These are phyloP conservation scores for Petrocephalus zakoni DNA, from an alignment of 2,113 vertebrate species.

Conservation along the genomic window DNA sequence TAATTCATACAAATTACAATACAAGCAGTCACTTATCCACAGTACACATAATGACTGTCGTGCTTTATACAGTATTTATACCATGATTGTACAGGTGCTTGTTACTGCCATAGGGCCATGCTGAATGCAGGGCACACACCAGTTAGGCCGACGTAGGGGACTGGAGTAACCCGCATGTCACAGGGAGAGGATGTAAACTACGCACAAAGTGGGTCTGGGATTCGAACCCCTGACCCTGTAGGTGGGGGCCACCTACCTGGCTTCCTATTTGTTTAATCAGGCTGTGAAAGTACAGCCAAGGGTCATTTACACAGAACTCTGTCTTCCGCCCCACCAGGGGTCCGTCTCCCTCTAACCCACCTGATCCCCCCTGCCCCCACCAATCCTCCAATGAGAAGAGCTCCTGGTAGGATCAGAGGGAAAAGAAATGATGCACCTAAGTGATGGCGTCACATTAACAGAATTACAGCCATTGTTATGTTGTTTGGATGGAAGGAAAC, in stretches of 20 bases:
- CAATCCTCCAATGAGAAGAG: background rate
- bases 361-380: background rate
- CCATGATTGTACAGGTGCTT: background rate
- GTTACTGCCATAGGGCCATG: background rate
- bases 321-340: background rate
- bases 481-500: background rate
- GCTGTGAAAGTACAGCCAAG: background rate
- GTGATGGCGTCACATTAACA: background rate
- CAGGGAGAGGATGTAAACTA: background rate
- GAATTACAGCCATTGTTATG: background rate
- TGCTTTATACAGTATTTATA: background rate
- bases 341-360: background rate
- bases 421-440: background rate
- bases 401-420: background rate
- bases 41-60: background rate
- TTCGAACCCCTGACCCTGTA: background rate
- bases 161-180: background rate
- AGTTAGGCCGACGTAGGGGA: background rate
- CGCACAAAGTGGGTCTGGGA: background rate
- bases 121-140: background rate
- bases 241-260: background rate
- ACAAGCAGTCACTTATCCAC: background rate
- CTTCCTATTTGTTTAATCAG: background rate
- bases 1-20: background rate
- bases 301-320: background rate